Conservation (phyloP, 2,113 vertebrate genomes). For the Eclectus roratus region DNA sequence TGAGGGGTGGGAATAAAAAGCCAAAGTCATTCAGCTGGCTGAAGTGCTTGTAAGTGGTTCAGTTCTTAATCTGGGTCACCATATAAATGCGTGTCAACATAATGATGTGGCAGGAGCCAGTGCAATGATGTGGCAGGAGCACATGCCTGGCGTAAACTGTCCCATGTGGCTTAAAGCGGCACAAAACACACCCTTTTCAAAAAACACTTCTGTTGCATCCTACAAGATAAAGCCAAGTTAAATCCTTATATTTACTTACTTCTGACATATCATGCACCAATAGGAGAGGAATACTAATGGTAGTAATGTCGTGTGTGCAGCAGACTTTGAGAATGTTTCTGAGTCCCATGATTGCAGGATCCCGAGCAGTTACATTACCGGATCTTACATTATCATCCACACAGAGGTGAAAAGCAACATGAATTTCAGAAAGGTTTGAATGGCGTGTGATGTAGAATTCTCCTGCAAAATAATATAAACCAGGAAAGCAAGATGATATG, state of each 20-base stretch:
- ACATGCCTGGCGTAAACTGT: neutral
- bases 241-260: conserved; percentile 70
- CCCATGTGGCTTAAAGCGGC: neutral
- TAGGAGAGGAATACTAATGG: conserved; percentile 91
- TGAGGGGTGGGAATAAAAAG: neutral
- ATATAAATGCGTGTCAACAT: neutral
- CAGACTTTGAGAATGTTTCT: conserved; percentile 98
- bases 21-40: neutral
- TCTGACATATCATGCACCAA: conserved; percentile 98
- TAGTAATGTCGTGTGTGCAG: conserved; percentile 95
- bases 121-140: neutral
- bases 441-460: conserved; percentile 96
- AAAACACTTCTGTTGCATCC: neutral
- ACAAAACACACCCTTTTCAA: neutral
- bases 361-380: conserved; percentile 90
- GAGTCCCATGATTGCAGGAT: conserved; percentile 97
- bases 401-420: conserved; percentile 93
- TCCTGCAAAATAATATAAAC: conserved; percentile 69
- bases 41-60: neutral
- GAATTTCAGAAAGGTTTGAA: conserved; percentile 96
- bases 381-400: conserved; percentile 95
- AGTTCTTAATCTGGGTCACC: neutral
- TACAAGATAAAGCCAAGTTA: neutral
- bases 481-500: neutral
- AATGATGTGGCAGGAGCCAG: neutral